Evolutionary conservation across 2,113 vertebrate species (phyloP).

Genomic region (Notarius quadriscutis): DNA sequence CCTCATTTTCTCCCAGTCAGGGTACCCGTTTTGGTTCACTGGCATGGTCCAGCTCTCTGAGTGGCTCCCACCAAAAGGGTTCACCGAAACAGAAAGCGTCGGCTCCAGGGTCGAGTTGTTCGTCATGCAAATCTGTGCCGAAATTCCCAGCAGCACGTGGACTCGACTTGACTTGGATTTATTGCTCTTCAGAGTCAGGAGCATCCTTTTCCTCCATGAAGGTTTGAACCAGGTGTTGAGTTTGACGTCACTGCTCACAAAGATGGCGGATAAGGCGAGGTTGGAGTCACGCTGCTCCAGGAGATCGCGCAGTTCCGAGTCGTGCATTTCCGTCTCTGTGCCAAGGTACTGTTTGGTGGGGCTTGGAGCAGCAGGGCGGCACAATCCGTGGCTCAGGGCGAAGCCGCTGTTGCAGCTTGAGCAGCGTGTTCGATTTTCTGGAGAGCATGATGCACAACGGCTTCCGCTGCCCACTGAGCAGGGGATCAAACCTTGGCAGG

Average conservation of each 20-base stretch:
- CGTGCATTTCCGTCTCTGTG: conserved; percentile 88
- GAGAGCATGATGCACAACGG: conserved; percentile 83
- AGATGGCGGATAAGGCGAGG: conserved; percentile 87
- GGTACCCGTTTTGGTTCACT: conserved; percentile 85
- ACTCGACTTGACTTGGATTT: conserved; percentile 90
- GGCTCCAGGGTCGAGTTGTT: conserved; percentile 95
- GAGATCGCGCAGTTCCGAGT: conserved; percentile 88
- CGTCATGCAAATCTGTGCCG: conserved; percentile 93
- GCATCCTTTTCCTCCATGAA: conserved; percentile 95
- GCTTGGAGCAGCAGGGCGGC: conserved; percentile 88
- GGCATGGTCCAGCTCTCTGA: conserved; percentile 99
- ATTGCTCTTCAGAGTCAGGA: conserved; percentile 96
- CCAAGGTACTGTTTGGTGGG: conserved; percentile 91
- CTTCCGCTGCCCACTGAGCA: conserved; percentile 85
- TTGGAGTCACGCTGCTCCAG: conserved; percentile 86
- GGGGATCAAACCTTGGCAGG: conserved; percentile 87
- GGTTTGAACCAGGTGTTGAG: conserved; percentile 96
- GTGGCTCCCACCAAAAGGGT: conserved; percentile 96
- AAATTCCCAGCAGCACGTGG: conserved; percentile 88
- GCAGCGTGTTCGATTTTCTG: conserved; percentile 87
- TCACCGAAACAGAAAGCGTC: conserved; percentile 90
- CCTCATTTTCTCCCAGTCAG: conserved; percentile 92
- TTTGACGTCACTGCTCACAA: conserved; percentile 95
- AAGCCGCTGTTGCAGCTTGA: conserved; percentile 88
- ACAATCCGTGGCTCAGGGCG: conserved; percentile 82